Evolutionary conservation across 2,888 invertebrate genomes (phyloP).

Genomic region (Trichopria drosophilae): DNA sequence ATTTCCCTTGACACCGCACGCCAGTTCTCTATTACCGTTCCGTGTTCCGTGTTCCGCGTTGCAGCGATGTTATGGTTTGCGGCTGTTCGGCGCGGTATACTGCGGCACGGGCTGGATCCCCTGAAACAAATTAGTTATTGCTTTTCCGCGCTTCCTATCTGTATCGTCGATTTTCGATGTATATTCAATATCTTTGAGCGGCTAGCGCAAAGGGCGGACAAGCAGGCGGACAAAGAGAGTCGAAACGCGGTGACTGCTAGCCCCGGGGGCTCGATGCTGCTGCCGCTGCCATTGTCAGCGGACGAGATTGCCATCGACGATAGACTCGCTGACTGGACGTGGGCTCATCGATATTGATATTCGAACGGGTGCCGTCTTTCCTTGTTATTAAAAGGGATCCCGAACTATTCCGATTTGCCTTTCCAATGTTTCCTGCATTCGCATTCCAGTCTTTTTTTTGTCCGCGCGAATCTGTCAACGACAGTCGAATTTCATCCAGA

Average conservation of each 20-base stretch:
- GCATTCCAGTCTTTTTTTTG: too few species aligned
- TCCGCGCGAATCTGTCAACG: too few species aligned
- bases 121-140: conserved; percentile 42
- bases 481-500: too few species aligned
- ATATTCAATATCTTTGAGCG: conserved; percentile 34
- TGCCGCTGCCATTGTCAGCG: conserved; percentile 31
- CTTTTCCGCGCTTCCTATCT: conserved; percentile 25
- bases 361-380: too few species aligned
- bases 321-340: conserved; percentile 26
- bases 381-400: too few species aligned
- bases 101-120: conserved; percentile 15
- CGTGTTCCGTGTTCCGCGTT: conserved; percentile 25
- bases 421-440: too few species aligned
- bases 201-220: conserved; percentile 29
- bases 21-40: conserved; percentile 29
- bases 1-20: conserved; percentile 12
- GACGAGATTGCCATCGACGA: conserved; percentile 31
- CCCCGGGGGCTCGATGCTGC: conserved; percentile 31
- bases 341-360: too few species aligned
- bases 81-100: too few species aligned
- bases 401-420: too few species aligned
- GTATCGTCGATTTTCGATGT: conserved; percentile 16
- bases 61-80: conserved; percentile 19
- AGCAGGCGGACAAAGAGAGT: conserved; percentile 29
- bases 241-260: conserved; percentile 9